Evolutionary conservation across 2,113 vertebrate genomes (phyloP), one percentile per base, ranked within the genome.

Genomic region (Syngnathus typhle): DNA sequence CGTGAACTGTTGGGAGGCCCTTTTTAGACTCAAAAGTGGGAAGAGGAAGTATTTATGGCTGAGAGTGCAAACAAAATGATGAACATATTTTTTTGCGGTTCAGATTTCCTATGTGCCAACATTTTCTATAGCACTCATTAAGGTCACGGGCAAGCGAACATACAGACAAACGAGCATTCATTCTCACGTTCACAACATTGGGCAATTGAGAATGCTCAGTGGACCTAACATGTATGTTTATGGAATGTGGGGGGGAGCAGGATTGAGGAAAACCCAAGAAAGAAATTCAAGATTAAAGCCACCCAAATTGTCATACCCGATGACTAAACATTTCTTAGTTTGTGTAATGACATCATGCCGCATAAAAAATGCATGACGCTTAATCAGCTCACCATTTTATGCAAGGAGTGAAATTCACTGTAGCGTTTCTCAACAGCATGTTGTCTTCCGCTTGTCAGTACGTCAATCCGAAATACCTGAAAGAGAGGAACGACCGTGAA

Each of bases 401-500:
- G 96, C 77, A 99, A 92, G 32, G 95, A 85, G 79, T 99, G 95
- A 82, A 99, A 98, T 88, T 99, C 96, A 71, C 97, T 98, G 87
- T 99, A 99, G 64, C 97, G 93, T 81, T 99, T 99, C 90, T 99
- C 96, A 56, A 99, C 93, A 74, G 93, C 90, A 80, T 99, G 96
- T 61, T 95, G 96, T 83, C 97, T 90, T 82, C 96, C 96, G 65
- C 86, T 97, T 91, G 94, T 93, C 73, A 99, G 79, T 71, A 99
- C 95, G 49, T 98, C 96, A 83, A 99, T 96, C 88, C 94, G 95
- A 88, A 99, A 99, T 47, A 99, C 95, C 97, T 99, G 85, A 84
- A 76, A 88, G 67, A 82, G 75, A 80, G 37, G 82, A 71, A 82
- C 8, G 38, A 39, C 47, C 44, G 38, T 36, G 15, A 27, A 11